Conservation (phyloP, 2,797 vertebrate species). For the Valencia hispanica region DNA sequence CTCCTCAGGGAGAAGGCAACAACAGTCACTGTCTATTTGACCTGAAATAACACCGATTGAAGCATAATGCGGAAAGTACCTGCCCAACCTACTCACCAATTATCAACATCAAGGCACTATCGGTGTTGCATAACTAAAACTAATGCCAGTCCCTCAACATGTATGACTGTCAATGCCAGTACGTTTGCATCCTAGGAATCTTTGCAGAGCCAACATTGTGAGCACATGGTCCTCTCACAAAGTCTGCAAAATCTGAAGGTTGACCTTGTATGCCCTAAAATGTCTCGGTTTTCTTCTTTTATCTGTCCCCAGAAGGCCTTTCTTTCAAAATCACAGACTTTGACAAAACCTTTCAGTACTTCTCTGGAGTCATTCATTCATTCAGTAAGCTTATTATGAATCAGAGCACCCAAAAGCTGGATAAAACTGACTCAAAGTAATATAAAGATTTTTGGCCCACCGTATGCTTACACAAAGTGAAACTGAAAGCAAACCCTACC, state of each 20-base stretch:
- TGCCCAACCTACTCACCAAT: background rate
- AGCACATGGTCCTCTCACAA: rapidly evolving
- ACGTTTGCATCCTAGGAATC: background rate
- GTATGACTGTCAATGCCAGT: background rate
- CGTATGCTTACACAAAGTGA: constrained; percentile 15
- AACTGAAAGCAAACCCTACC: constrained; percentile 35
- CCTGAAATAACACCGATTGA: background rate
- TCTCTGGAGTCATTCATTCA: background rate
- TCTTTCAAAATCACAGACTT: background rate
- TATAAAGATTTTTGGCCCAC: background rate
- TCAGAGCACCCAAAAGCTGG: background rate
- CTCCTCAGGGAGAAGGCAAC: background rate
- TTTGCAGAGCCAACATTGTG: background rate
- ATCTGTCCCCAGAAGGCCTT: background rate
- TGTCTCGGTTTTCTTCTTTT: background rate
- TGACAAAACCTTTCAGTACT: background rate
- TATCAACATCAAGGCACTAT: background rate
- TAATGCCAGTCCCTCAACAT: no score
- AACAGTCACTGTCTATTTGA: background rate
- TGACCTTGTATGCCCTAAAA: background rate
- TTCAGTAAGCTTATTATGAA: background rate
- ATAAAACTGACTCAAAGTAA: background rate
- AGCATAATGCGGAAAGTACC: constrained; percentile 9
- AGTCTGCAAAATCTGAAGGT: background rate
- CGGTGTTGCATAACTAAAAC: background rate